These are phyloP conservation scores for Meghimatium bilineatum DNA, from an alignment of 2,888 invertebrate genomes.

Conservation along the genomic window DNA sequence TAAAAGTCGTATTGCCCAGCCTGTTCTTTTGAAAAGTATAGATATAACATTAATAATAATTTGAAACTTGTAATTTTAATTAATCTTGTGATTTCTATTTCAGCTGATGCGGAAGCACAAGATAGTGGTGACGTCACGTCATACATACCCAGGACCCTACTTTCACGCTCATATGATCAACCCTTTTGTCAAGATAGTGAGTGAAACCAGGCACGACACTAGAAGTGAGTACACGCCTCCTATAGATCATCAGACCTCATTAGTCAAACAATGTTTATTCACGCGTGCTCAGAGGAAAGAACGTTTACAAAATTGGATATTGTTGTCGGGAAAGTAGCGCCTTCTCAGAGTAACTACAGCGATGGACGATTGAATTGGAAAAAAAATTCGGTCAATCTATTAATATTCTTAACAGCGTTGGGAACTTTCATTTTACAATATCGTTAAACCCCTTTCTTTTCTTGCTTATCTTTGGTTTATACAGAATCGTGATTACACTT, in stretches of 20 bases:
- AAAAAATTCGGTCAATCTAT: no score
- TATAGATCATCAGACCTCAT: not conserved
- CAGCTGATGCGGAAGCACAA: conserved; percentile 85
- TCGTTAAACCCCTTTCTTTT: no score
- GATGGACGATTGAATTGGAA: no score
- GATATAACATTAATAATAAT: no score
- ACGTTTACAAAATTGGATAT: not conserved
- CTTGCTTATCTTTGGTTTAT: no score
- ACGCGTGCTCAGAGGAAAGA: not conserved
- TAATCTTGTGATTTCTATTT: conserved; percentile 35
- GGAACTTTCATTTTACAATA: no score
- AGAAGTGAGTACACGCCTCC: conserved; percentile 82
- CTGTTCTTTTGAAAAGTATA: no score
- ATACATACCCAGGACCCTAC: conserved; percentile 81
- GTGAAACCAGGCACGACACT: conserved; percentile 89
- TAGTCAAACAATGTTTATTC: not conserved
- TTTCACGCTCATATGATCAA: conserved; percentile 88
- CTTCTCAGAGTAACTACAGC: no score
- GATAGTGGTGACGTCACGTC: conserved; percentile 74
- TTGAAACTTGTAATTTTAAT: not conserved
- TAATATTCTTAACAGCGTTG: no score
- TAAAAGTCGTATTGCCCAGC: no score
- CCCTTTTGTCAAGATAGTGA: conserved; percentile 89
- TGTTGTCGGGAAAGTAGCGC: not conserved
- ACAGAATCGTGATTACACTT: no score